These are phyloP conservation scores for Lates calcarifer DNA, from an alignment of 2,113 vertebrate species.

Conservation along the genomic window DNA sequence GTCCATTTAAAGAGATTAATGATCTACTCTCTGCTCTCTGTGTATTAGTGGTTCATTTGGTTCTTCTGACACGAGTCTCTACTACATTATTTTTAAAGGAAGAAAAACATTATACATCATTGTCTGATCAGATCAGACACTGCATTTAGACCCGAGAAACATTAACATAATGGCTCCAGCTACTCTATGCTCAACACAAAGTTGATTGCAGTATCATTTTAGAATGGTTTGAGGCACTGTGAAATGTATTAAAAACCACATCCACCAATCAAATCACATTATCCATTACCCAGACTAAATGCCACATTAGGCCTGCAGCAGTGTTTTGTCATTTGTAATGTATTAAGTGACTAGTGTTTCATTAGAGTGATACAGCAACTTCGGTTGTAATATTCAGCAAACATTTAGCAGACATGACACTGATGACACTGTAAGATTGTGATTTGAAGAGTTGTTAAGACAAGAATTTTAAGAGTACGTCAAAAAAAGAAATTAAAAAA, in stretches of 20 bases:
- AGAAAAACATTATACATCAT: neutral
- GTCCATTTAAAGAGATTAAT: neutral
- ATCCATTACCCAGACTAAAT: slow-evolving; percentile 18
- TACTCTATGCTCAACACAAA: neutral
- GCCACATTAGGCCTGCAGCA: slow-evolving; percentile 11
- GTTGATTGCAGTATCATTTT: slow-evolving; percentile 14
- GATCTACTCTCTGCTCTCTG: neutral
- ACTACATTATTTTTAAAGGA: neutral
- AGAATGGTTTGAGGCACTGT: slow-evolving; percentile 24
- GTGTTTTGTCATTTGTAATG: slow-evolving; percentile 31
- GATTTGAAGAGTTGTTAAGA: neutral
- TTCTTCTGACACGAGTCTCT: neutral
- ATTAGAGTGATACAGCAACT: slow-evolving; percentile 5
- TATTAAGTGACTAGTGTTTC: slow-evolving; percentile 1
- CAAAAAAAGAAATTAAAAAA: neutral
- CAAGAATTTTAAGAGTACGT: neutral
- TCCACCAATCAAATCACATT: slow-evolving; percentile 24
- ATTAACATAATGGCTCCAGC: slow-evolving; percentile 15
- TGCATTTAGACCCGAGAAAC: slow-evolving; percentile 6
- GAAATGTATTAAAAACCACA: slow-evolving; percentile 43
- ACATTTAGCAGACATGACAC: neutral
- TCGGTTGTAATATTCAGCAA: neutral
- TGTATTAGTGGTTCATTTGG: neutral
- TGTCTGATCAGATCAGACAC: neutral
- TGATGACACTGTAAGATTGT: neutral